Conservation (phyloP, 1,140 invertebrate genomes). For the Drosophila nigrodunni region DNA sequence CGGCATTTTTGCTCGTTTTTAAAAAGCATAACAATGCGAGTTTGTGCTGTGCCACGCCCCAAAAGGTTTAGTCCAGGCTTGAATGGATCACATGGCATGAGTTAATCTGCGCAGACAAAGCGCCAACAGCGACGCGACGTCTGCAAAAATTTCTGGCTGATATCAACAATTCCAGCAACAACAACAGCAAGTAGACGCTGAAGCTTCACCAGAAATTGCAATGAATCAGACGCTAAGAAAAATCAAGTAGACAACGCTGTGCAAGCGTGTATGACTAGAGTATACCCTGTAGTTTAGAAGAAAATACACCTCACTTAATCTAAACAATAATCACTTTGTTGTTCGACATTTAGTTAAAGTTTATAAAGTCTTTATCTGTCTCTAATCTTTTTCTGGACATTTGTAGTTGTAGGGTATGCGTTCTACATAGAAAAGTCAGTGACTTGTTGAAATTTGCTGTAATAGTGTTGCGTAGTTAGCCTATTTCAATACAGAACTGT, state of each 20-base stretch:
- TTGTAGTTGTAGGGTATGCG: too few relatives aligned
- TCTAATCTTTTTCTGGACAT: too few relatives aligned
- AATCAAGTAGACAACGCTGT: background rate
- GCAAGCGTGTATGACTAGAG: background rate
- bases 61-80: conserved; percentile 35
- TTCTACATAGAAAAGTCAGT: too few relatives aligned
- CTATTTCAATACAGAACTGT: too few relatives aligned
- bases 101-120: conserved; percentile 72
- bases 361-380: too few relatives aligned
- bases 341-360: too few relatives aligned
- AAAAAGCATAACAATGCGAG: conserved; percentile 54
- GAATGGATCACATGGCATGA: conserved; percentile 70
- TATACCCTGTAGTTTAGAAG: conserved; percentile 2
- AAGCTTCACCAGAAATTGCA: conserved; percentile 72
- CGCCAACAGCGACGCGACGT: conserved; percentile 67
- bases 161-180: conserved; percentile 33
- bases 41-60: conserved; percentile 35
- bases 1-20: conserved; percentile 63
- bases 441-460: too few relatives aligned
- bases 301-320: too few relatives aligned
- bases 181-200: conserved; percentile 41
- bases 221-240: conserved; percentile 67
- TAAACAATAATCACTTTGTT: too few relatives aligned
- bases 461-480: too few relatives aligned
- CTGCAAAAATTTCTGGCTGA: conserved; percentile 65